Evolutionary conservation across 1,140 invertebrate genomes (phyloP).

Genomic region (Listronotus bonariensis): DNA sequence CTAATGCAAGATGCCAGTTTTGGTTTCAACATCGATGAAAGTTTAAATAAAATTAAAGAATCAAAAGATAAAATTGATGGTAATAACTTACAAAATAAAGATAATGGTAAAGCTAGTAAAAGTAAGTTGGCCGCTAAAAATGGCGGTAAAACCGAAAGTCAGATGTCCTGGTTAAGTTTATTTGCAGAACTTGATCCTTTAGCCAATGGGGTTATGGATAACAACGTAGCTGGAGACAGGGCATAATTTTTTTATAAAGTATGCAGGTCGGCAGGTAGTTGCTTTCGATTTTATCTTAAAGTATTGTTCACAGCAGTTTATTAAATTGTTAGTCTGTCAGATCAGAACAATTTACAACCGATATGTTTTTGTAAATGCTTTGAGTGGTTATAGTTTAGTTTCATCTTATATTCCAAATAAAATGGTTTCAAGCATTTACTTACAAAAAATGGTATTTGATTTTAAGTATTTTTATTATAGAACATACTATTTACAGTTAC

Average conservation of each 20-base stretch:
- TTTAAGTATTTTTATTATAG: too few species aligned
- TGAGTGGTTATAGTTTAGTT: too few species aligned
- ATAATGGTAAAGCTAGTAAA: conserved; percentile 18
- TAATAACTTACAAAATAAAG: neutral
- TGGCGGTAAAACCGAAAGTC: conserved; percentile 42
- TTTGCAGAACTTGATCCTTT: conserved; percentile 94
- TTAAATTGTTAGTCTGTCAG: too few species aligned
- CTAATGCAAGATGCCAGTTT: conserved; percentile 46
- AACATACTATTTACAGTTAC: too few species aligned
- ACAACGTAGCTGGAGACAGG: conserved; percentile 42
- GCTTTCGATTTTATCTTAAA: too few species aligned
- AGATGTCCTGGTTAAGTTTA: conserved; percentile 81
- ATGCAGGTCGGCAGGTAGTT: too few species aligned
- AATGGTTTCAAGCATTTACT: too few species aligned
- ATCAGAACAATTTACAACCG: too few species aligned
- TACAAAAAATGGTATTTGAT: too few species aligned
- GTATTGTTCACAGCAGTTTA: too few species aligned
- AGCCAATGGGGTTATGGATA: conserved; percentile 67
- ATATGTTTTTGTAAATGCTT: too few species aligned
- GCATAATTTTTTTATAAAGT: conserved; percentile 37
- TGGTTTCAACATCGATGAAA: conserved; percentile 8
- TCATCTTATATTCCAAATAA: too few species aligned
- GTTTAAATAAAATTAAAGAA: conserved; percentile 8
- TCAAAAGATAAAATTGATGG: neutral
- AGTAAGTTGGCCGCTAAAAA: conserved; percentile 9